phyloP scores from a whole-genome alignment of 2,888 invertebrate genomes.

The Pristionchus japonicus region DNA sequence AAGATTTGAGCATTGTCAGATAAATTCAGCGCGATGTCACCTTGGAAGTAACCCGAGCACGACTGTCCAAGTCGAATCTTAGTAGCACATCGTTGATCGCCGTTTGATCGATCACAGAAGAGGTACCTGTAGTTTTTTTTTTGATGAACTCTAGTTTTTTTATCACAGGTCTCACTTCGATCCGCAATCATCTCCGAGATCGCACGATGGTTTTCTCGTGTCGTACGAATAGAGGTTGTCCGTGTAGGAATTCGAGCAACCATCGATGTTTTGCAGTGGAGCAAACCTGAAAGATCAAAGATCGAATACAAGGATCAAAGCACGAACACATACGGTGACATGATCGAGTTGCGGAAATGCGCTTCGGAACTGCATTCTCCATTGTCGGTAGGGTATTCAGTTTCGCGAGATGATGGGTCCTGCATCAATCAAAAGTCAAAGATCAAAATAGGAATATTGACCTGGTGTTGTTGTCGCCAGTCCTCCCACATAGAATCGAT shows the following conservation, averaged over 20 bases:
- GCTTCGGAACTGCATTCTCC: not conserved
- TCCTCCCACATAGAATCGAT: slow-evolving; percentile 27
- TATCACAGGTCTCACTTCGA: not conserved
- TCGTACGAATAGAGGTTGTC: slow-evolving; percentile 48
- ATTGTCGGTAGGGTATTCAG: not conserved
- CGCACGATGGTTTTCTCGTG: slow-evolving; percentile 36
- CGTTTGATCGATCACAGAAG: slow-evolving; percentile 39
- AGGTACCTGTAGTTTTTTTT: not conserved
- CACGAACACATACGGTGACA: slow-evolving; percentile 32
- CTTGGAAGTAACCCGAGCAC: not conserved
- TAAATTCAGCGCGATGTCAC: too few species aligned
- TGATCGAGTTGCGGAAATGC: slow-evolving; percentile 9
- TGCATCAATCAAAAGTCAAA: not conserved
- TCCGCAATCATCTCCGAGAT: slow-evolving; percentile 29
- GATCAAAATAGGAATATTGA: too few species aligned
- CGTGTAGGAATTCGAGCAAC: slow-evolving; percentile 48
- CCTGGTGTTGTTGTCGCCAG: slow-evolving; percentile 2
- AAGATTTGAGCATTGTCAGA: too few species aligned
- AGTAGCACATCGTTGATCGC: not conserved
- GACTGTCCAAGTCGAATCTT: slow-evolving; percentile 31
- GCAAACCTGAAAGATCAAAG: not conserved
- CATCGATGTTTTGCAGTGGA: slow-evolving; percentile 43
- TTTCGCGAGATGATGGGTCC: not conserved
- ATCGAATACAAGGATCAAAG: not conserved
- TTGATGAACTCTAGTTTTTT: too few species aligned